Conservation (phyloP, 2,888 invertebrate species). For the Scaptomyza flava region DNA sequence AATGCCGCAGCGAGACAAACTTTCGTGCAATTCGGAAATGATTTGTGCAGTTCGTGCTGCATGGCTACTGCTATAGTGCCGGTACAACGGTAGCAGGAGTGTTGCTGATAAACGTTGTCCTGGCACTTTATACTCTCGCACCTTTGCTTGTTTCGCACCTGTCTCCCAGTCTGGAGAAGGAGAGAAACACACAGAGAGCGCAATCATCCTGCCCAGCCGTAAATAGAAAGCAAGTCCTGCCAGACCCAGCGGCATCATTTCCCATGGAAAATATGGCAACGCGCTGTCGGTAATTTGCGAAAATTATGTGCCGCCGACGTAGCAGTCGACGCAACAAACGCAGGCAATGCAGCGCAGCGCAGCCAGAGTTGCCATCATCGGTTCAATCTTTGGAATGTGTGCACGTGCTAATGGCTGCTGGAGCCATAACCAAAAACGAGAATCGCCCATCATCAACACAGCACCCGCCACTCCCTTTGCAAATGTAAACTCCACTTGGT, state of each 20-base stretch:
- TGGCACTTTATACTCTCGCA: constrained; percentile 28
- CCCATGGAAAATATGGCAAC: constrained; percentile 72
- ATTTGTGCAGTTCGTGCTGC: constrained; percentile 80
- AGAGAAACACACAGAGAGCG: constrained; percentile 4
- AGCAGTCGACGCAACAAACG: constrained; percentile 15
- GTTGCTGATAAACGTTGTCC: constrained; percentile 68
- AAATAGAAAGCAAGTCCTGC: constrained; percentile 57
- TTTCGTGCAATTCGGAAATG: constrained; percentile 79
- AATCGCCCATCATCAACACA: constrained; percentile 53
- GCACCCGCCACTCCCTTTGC: constrained; percentile 5
- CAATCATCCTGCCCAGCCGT: constrained; percentile 46
- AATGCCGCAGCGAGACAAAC: constrained; percentile 69
- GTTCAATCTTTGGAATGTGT: constrained; percentile 78
- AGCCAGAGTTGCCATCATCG: constrained; percentile 38
- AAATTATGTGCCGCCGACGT: constrained; percentile 76
- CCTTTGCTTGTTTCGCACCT: constrained; percentile 77
- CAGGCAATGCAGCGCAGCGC: no score
- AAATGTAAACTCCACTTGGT: constrained; percentile 40
- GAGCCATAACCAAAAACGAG: constrained; percentile 31
- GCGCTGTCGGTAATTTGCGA: constrained; percentile 79
- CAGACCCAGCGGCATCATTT: constrained; percentile 68
- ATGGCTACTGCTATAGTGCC: constrained; percentile 14
- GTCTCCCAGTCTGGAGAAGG: constrained; percentile 32
- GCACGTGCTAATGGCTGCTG: constrained; percentile 84
- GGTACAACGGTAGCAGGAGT: constrained; percentile 19